Evolutionary conservation across 2,113 vertebrate genomes (phyloP).

Genomic region (Myrmophylax atrothorax): DNA sequence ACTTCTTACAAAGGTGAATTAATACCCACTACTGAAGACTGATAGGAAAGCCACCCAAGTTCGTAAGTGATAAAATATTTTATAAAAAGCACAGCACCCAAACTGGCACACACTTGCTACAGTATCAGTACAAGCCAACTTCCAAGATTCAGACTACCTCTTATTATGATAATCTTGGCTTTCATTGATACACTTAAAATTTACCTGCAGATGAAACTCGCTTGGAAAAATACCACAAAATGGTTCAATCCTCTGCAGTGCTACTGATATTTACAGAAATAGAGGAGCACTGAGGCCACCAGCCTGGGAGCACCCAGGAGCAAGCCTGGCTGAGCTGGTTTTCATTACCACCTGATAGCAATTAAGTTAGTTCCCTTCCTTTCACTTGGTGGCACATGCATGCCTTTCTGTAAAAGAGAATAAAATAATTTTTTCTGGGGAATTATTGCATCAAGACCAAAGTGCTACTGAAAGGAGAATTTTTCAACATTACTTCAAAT

Average conservation of each 20-base stretch:
- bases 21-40: background rate
- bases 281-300: background rate
- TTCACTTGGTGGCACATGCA: background rate
- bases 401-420: background rate
- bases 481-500: background rate
- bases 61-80: background rate
- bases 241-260: fast-evolving
- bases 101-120: background rate
- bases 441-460: background rate
- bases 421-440: background rate
- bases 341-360: background rate
- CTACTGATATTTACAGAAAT: background rate
- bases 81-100: background rate
- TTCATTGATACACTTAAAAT: background rate
- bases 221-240: fast-evolving
- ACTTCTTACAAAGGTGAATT: background rate
- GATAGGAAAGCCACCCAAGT: background rate
- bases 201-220: background rate
- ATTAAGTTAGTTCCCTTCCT: background rate
- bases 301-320: background rate
- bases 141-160: background rate
- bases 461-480: background rate
- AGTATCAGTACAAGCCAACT: background rate
- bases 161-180: background rate
- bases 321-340: background rate